A percentile compares a stretch with the other conserved stretches of the same genome.
These are phyloP conservation scores for Xanthia icteritia DNA, from an alignment of 2,888 invertebrate species.

Conservation along the genomic window DNA sequence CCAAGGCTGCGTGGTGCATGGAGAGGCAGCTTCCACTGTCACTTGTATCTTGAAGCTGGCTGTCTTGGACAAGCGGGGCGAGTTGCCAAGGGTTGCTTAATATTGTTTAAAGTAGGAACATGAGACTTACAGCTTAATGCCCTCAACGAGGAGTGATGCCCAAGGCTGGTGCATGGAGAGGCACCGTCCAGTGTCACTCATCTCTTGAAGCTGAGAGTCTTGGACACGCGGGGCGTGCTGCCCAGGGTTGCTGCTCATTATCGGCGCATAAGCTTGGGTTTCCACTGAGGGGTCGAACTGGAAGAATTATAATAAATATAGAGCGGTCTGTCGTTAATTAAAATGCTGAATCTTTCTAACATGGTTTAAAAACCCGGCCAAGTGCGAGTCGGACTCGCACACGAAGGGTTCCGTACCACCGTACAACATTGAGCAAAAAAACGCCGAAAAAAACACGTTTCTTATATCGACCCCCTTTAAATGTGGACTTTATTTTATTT, in stretches of 20 bases:
- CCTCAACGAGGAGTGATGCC: slow-evolving; percentile 97
- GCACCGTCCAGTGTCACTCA: slow-evolving; percentile 96
- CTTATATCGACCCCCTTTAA: no score
- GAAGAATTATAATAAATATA: background rate
- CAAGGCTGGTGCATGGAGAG: slow-evolving; percentile 99
- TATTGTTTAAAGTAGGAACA: background rate
- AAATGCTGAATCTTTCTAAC: background rate
- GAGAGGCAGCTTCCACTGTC: no score
- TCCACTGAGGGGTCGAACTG: slow-evolving; percentile 78
- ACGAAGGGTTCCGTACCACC: no score
- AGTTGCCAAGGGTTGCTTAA: slow-evolving; percentile 51
- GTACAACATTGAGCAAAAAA: no score
- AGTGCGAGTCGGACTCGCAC: no score
- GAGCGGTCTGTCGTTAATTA: background rate
- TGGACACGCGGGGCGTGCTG: slow-evolving; percentile 90
- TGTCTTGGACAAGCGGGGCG: slow-evolving; percentile 83
- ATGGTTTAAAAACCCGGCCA: background rate
- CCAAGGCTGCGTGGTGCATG: no score
- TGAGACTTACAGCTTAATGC: slow-evolving; percentile 94
- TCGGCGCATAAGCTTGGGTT: slow-evolving; percentile 61
- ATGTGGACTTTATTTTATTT: no score
- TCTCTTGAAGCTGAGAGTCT: slow-evolving; percentile 94
- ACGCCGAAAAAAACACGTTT: no score
- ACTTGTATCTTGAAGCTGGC: no score
- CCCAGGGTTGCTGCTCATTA: slow-evolving; percentile 52